Conservation (phyloP, 1,140 invertebrate genomes). For the Acromyrmex heyeri region DNA sequence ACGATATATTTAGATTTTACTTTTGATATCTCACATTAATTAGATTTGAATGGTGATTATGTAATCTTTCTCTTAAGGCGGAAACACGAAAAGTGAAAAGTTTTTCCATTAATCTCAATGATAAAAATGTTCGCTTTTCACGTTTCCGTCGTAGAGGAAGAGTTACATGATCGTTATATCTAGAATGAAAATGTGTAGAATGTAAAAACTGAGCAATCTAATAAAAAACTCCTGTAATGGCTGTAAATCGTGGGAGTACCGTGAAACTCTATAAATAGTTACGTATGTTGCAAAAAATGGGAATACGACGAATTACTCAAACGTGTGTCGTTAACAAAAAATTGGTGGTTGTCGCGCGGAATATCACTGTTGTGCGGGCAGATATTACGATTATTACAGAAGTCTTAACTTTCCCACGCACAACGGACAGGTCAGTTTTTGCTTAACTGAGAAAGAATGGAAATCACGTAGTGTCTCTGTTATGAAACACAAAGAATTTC, state of each 20-base stretch:
- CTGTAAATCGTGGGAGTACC: not conserved
- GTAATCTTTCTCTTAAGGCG: too few species aligned
- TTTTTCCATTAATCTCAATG: too few species aligned
- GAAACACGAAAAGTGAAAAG: too few species aligned
- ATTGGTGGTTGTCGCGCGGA: constrained; percentile 45
- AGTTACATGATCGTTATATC: too few species aligned
- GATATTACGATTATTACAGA: constrained; percentile 22
- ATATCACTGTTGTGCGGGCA: constrained; percentile 5
- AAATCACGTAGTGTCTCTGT: constrained; percentile 31
- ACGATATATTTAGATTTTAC: not conserved
- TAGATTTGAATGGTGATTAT: too few species aligned
- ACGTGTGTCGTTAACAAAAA: constrained; percentile 50
- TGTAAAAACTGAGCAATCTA: not conserved
- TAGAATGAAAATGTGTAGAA: not conserved
- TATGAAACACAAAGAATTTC: not conserved
- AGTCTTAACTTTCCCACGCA: constrained; percentile 55
- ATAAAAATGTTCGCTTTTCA: too few species aligned
- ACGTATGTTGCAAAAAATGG: constrained; percentile 31
- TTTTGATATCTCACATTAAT: not conserved
- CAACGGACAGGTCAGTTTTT: constrained; percentile 39
- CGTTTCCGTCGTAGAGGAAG: too few species aligned
- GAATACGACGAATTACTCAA: constrained; percentile 12
- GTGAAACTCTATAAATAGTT: constrained; percentile 9
- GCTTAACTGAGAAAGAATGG: constrained; percentile 48
- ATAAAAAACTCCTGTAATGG: not conserved